Conservation (phyloP, 30 jellyfish, hydroid and myxozoan genomes). For the Hydra vulgaris region DNA sequence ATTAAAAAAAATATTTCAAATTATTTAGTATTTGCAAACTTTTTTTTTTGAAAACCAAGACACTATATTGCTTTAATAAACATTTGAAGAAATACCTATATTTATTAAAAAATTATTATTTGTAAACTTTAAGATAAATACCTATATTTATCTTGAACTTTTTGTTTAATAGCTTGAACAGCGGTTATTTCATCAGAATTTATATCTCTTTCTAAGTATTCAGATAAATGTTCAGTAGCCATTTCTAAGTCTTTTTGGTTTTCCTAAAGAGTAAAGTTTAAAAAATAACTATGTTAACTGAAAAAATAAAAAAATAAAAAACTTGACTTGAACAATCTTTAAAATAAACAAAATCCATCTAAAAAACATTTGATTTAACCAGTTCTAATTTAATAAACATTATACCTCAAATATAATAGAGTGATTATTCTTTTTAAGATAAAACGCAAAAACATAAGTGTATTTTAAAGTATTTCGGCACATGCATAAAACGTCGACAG, state of each 20-base stretch:
- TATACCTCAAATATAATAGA: conserved; percentile 95
- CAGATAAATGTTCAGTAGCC: conserved; percentile 96
- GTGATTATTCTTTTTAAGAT: conserved; percentile 76
- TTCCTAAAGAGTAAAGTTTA: conserved; percentile 34
- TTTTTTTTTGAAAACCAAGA: too few relatives aligned
- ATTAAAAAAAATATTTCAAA: conserved; percentile 1
- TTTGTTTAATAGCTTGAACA: conserved; percentile 85
- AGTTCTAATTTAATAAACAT: too few relatives aligned
- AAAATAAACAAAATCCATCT: too few relatives aligned
- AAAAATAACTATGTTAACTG: neutral
- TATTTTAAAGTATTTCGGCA: conserved; percentile 88
- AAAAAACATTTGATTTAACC: too few relatives aligned
- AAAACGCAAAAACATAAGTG: conserved; percentile 93
- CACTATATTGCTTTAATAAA: too few relatives aligned
- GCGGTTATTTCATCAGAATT: conserved; percentile 41
- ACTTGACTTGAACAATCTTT: too few relatives aligned
- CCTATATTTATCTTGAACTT: conserved; percentile 98
- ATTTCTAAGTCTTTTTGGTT: conserved; percentile 89
- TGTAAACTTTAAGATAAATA: too few relatives aligned
- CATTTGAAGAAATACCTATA: too few relatives aligned
- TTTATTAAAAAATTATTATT: too few relatives aligned
- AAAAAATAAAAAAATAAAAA: neutral
- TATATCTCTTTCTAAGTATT: conserved; percentile 78
- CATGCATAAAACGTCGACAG: conserved; percentile 86
- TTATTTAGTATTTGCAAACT: neutral